phyloP scores from a whole-genome alignment of 2,797 vertebrate genomes.

The Acipenser ruthenus region DNA sequence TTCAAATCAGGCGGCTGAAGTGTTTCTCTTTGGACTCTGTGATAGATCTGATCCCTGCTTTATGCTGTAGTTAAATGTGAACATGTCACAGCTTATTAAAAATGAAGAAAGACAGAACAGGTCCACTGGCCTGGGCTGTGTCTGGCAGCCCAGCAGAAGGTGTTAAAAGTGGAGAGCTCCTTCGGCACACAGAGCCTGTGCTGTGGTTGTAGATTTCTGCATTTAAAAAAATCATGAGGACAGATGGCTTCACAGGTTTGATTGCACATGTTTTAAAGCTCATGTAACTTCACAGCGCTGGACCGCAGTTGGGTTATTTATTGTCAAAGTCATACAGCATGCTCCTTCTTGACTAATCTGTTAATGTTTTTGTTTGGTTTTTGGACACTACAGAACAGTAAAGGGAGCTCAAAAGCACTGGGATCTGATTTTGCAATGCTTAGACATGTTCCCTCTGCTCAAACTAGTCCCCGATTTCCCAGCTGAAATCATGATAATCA shows the following conservation, averaged over 20 bases:
- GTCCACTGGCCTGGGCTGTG: neutral
- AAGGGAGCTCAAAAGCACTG: neutral
- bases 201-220: neutral
- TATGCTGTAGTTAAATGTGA: constrained; percentile 1
- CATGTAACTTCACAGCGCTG: constrained; percentile 32
- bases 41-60: neutral
- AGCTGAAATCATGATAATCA: too few relatives aligned
- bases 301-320: neutral
- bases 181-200: too few relatives aligned
- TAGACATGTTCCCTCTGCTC: too few relatives aligned
- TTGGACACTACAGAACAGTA: constrained; percentile 6
- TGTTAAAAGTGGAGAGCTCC: neutral
- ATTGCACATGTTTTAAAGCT: constrained; percentile 37
- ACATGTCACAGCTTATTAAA: constrained; percentile 13
- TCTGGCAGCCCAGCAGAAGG: neutral
- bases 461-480: too few relatives aligned
- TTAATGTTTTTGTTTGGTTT: constrained; percentile 8
- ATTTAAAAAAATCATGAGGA: constrained; percentile 1
- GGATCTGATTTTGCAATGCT: neutral
- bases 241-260: constrained; percentile 35
- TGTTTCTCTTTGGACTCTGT: neutral
- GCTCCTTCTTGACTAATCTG: constrained; percentile 8
- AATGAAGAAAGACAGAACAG: constrained; percentile 26
- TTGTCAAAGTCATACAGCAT: constrained; percentile 10
- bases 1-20: neutral